A percentile compares a stretch with the other conserved stretches of the same genome.
phyloP scores from a whole-genome alignment of 23 tunicate species.

The Halocynthia aurantium region DNA sequence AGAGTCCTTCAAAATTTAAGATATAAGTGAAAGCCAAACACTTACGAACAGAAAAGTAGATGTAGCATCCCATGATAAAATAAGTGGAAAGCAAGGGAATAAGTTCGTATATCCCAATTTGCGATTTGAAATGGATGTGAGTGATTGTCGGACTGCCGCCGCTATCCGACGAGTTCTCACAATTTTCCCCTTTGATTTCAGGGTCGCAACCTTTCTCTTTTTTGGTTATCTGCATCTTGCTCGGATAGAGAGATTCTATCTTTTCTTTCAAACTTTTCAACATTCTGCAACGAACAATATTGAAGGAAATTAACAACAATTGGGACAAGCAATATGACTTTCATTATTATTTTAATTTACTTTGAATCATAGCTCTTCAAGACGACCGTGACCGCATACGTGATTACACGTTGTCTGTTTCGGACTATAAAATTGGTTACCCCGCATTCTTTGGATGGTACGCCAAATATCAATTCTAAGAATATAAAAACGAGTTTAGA shows the following conservation, averaged over 20 bases:
- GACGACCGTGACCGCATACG: slow-evolving; percentile 71
- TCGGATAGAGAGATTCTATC: slow-evolving; percentile 8
- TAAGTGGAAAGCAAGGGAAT: slow-evolving; percentile 64
- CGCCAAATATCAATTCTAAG: slow-evolving; percentile 64
- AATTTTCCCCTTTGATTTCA: slow-evolving; percentile 6
- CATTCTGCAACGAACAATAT: slow-evolving; percentile 1
- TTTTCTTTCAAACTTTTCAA: slow-evolving; percentile 4
- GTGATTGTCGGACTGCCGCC: slow-evolving; percentile 41
- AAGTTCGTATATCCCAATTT: slow-evolving; percentile 45
- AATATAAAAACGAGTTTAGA: not conserved
- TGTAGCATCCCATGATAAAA: slow-evolving; percentile 74
- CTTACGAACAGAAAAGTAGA: slow-evolving; percentile 86
- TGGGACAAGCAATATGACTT: not conserved
- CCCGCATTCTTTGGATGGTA: slow-evolving; percentile 48
- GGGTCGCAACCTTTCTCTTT: too few species aligned
- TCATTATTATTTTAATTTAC: slow-evolving; percentile 6
- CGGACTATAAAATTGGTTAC: slow-evolving; percentile 7
- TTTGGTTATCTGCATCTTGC: not conserved
- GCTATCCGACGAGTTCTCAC: slow-evolving; percentile 26
- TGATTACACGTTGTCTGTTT: slow-evolving; percentile 23
- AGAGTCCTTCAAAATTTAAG: too few species aligned
- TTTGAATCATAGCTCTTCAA: slow-evolving; percentile 52
- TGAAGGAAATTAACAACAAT: not conserved
- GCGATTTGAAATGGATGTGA: slow-evolving; percentile 61
- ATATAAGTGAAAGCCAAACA: not conserved